These are phyloP conservation scores for Synanceia verrucosa DNA, from an alignment of 2,797 vertebrate genomes.

Conservation along the genomic window DNA sequence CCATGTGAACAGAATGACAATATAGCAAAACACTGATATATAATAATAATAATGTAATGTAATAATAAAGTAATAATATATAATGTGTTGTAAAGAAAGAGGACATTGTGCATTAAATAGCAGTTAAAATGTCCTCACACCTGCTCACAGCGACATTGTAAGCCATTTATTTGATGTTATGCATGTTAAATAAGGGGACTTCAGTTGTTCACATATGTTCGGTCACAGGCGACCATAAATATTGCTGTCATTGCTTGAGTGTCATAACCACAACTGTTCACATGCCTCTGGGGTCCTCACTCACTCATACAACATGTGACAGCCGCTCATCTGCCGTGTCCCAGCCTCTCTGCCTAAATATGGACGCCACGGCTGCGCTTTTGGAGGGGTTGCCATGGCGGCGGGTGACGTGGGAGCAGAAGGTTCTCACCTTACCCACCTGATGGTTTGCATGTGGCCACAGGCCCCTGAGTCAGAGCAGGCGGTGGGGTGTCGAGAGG, in stretches of 20 bases:
- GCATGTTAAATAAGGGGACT: not conserved
- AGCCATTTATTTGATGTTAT: not conserved
- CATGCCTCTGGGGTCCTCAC: conserved; percentile 42
- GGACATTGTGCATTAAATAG: not conserved
- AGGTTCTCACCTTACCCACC: conserved; percentile 58
- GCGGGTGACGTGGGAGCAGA: conserved; percentile 58
- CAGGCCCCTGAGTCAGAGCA: conserved; percentile 45
- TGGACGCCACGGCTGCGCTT: conserved; percentile 48
- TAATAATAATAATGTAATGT: too few relatives aligned
- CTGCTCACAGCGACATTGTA: not conserved
- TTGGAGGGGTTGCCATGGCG: conserved; percentile 41
- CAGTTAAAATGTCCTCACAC: not conserved
- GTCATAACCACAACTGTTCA: conserved; percentile 50
- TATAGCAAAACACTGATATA: not conserved
- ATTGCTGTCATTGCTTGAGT: conserved; percentile 34
- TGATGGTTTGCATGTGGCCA: conserved; percentile 10
- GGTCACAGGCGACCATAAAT: conserved; percentile 32
- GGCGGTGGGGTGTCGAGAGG: conserved; percentile 27
- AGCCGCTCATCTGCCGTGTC: conserved; percentile 42
- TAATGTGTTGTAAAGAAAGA: too few relatives aligned
- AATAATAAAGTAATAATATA: too few relatives aligned
- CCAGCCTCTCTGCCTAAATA: conserved; percentile 60
- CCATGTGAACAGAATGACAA: not conserved
- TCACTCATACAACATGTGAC: conserved; percentile 47
- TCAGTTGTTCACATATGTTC: conserved; percentile 18